Base-by-base conservation (phyloP, 2,888 invertebrate genomes). In the Noctua pronuba region DNA sequence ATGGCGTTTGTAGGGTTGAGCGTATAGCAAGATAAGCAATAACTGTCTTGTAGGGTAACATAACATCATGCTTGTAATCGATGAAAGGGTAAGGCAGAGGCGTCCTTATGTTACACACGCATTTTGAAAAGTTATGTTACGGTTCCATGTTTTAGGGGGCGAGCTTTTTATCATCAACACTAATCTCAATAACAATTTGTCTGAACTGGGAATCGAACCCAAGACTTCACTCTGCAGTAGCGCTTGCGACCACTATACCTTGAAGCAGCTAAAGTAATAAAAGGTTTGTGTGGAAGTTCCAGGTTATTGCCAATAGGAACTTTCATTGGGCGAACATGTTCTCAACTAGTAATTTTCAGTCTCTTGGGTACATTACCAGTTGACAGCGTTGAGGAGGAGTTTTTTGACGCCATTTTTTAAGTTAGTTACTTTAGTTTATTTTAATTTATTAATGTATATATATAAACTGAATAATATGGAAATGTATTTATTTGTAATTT, bases 1-100 rank as follows among this genome's bases (percentile, higher is more conserved):
- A 64, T 80, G 68, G 68, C 65, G 65, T 72, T 72, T 74, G 13
- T 52, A n/a, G 24, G 21, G 10, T 35, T 68, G 18, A 21, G 49
- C 8, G 31, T 35, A 1, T 13, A 46, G 13, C 10, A 21, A 8
- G 7, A 8, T 49, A 16, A 11, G 41, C 5, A 46, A 35, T 13
- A 18, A 28, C 28, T 46, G 49, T 41, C 38, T 41, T n/a, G 28
- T 62, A 35, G 18, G 60, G 31, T 58, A 16, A 28, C 28, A 55
- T 58, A 55, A 58, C 28, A 58, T 58, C 18, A 58, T 18, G 58
- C 28, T 0, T 58, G 58, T 58, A 16, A 58, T 28, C 16, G 28
- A 58, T 7, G 6, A 28, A 28, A 58, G 28, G 6, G 58, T 28
- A 28, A n/a, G 58, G 16, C 58, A 58, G 58, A 58, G 16, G 16